phyloP scores from a whole-genome alignment of 2,113 vertebrate species.

The Hypomesus transpacificus region DNA sequence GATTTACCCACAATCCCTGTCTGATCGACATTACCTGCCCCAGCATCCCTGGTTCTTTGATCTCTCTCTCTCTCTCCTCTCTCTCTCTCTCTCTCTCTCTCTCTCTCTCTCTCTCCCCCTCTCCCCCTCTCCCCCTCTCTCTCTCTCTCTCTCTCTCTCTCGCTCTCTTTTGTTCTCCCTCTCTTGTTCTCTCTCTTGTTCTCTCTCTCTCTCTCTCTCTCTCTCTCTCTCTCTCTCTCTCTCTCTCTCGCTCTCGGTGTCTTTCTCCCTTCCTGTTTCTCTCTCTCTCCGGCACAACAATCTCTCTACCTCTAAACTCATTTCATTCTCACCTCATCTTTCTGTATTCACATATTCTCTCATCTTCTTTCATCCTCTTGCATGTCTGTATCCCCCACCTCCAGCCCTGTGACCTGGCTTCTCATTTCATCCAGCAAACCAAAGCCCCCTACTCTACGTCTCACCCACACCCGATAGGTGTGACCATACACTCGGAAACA shows the following conservation, averaged over 20 bases:
- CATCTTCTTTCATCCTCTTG: constrained; percentile 30
- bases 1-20: constrained; percentile 49
- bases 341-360: constrained; percentile 52
- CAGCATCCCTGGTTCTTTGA: neutral
- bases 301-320: neutral
- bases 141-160: neutral
- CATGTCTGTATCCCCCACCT: neutral
- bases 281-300: neutral
- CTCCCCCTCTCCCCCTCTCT: neutral
- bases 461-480: too few species aligned
- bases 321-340: constrained; percentile 41
- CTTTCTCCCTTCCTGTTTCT: constrained; percentile 27
- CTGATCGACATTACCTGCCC: constrained; percentile 43
- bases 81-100: constrained; percentile 20
- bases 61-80: constrained; percentile 30
- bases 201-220: constrained; percentile 14
- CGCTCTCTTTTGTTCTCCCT: constrained; percentile 43
- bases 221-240: constrained; percentile 27
- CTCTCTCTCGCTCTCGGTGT: constrained; percentile 25
- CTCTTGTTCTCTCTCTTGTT: neutral
- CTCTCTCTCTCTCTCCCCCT: constrained; percentile 35
- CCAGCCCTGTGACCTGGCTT: too few species aligned
- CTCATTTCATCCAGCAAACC: too few species aligned
- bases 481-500: too few species aligned
- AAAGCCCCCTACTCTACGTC: too few species aligned